Percentiles rank a stretch among this genome's conserved stretches.
These are phyloP conservation scores for Clepsis dumicolana DNA, from an alignment of 2,888 invertebrate species.

Conservation along the genomic window DNA sequence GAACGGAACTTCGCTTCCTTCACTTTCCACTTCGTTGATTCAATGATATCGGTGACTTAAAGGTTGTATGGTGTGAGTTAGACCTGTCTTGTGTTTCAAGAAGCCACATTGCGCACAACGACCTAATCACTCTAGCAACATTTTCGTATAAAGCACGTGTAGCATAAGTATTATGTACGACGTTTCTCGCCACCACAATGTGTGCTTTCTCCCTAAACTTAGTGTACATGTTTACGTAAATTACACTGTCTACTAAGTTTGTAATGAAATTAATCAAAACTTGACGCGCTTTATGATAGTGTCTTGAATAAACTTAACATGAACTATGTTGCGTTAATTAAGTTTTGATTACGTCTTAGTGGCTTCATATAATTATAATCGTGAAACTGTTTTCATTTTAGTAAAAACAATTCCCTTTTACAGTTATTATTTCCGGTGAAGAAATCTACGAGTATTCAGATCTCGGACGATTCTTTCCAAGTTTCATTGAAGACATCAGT, in stretches of 20 bases:
- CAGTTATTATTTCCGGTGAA: not conserved
- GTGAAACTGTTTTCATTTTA: not conserved
- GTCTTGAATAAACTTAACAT: slow-evolving; percentile 3
- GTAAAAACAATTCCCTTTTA: not conserved
- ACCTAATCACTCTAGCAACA: not conserved
- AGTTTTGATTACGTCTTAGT: not conserved
- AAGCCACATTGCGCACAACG: not conserved
- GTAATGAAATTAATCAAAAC: slow-evolving; percentile 13
- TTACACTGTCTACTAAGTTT: not conserved
- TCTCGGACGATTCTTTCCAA: not conserved
- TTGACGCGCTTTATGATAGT: slow-evolving; percentile 3
- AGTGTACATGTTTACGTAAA: not conserved
- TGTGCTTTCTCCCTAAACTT: not conserved
- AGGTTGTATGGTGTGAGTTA: slow-evolving; percentile 49
- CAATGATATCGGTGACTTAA: slow-evolving; percentile 50
- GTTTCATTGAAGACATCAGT: not conserved
- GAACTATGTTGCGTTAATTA: not conserved
- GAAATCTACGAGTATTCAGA: not conserved
- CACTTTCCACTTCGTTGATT: slow-evolving; percentile 68
- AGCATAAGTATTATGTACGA: not conserved
- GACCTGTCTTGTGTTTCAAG: not conserved
- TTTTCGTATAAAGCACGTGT: not conserved
- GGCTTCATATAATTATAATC: not conserved
- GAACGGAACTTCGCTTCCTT: slow-evolving; percentile 78
- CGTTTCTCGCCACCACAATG: not conserved